Percentiles rank a stretch among this genome's conserved stretches.
Conservation (phyloP, 2,888 invertebrate species). For the Pocota personata region DNA sequence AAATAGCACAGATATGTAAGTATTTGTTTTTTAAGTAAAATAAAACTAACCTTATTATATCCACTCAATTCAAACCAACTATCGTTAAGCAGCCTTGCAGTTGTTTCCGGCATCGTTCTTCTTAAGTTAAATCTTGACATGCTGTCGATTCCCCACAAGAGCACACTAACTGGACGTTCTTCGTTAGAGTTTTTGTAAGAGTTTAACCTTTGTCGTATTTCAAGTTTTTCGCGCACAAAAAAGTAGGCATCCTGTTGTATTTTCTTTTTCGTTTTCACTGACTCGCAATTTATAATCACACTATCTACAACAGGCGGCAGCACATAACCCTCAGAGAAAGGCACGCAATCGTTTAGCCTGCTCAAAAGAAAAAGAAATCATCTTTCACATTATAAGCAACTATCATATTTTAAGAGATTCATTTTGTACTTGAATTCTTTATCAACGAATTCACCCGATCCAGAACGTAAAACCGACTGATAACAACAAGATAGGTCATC, state of each 20-base stretch:
- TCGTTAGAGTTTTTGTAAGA: not conserved
- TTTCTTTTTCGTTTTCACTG: conserved; percentile 77
- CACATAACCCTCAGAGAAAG: conserved; percentile 76
- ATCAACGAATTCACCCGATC: conserved; percentile 76
- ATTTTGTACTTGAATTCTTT: conserved; percentile 76
- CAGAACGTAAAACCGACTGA: conserved; percentile 78
- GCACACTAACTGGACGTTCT: conserved; percentile 83
- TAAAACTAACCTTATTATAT: conserved; percentile 85
- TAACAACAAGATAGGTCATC: conserved; percentile 79
- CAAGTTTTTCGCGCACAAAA: conserved; percentile 83
- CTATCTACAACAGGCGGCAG: conserved; percentile 77
- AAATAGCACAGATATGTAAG: too few species aligned
- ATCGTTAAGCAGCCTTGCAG: conserved; percentile 85
- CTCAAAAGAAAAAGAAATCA: not conserved
- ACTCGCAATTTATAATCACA: conserved; percentile 79
- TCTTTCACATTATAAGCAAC: too few species aligned
- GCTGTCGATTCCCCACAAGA: conserved; percentile 93
- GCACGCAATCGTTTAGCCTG: conserved; percentile 76
- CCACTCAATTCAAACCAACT: conserved; percentile 89
- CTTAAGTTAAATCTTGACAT: conserved; percentile 91
- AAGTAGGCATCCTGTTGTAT: conserved; percentile 83
- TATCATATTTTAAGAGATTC: not conserved
- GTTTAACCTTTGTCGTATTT: conserved; percentile 59
- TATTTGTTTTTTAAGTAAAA: not conserved
- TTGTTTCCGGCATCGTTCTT: conserved; percentile 89